Base-by-base conservation (phyloP, 2,113 vertebrate genomes). In the Oreocharis arfaki region DNA sequence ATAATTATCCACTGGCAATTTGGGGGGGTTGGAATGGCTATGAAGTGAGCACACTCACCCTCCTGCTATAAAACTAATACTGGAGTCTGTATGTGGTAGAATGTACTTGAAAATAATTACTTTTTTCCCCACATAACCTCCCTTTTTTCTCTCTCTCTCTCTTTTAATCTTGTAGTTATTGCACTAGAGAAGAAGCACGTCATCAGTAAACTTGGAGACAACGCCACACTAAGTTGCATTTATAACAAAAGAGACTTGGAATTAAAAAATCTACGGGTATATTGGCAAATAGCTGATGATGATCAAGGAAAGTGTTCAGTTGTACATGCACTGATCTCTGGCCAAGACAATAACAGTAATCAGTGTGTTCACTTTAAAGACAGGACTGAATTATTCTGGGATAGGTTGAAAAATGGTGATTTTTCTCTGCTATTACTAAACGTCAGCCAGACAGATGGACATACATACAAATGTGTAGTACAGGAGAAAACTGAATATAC, bases 371-470 rank as follows among this genome's bases (percentile, higher is more conserved):
- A 6, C 20, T 98, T 97, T 49, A 91, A 52, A 85, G 78, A 77
- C 86, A 96, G 98, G 64, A 97, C 98, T 84, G 56, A 3, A 0
- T 85, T 98, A 67, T 95, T 91, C 3, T 90, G 30, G 23, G 91
- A 97, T 23, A 59, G 61, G 65, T 64, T 98, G 93, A n/a, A 63
- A 83, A 33, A 7, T 0, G 97, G 98, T 0, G 39, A 97, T 90
- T 98, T 98, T 96, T 97, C 98, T 28, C 95, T 98, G 18, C 39
- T 30, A 2, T 73, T 98, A 23, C 42, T 42, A 33, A 97, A 98
- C 0, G 44, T 98, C 95, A 97, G 93, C 37, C 95, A 84, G 16
- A 81, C 79, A 0, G 98, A 98, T 32, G 55, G 61, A 3, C 94
- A 33, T 59, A 92, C 21, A 1, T 98, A 97, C 64, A 39, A 24